Evolutionary conservation across 2,888 invertebrate genomes (phyloP), one percentile per base, ranked within the genome.

Genomic region (Smittia aterrima): DNA sequence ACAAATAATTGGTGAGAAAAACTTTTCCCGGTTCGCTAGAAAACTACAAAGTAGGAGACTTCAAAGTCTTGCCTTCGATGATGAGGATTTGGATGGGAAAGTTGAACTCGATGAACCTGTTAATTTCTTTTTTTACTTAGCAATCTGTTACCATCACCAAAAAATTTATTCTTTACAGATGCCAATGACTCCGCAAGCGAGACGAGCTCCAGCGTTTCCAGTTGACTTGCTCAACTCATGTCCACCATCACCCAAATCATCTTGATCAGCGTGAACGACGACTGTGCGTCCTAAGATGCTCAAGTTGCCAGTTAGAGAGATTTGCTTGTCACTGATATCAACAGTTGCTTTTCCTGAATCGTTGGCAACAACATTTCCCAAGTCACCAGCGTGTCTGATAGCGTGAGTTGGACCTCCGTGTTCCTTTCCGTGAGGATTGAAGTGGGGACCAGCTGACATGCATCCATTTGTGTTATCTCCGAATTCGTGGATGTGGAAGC

Each of bases 401-500:
- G 79, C 79, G 75, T 92, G 88, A 24, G 82, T 83, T 0, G 96
- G 97, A 0, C 87, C 92, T 13, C 95, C 98, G 80, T 98, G 98
- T 0, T 91, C 91, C 78, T 87, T 87, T 77, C 88, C 88, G 66
- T 82, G 77, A 0, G 97, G 97, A 84, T 98, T 98, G 84, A 93
- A 98, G 84, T 98, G 98, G 0, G 93, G 85, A 0, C 97, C 98
- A 40, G 97, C 95, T 47, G 95, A 95, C n/a, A 91, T 93, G 83
- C 98, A 98, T 0, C 94, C 95, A 81, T 97, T 95, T 27, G 96
- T 95, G 80, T 93, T 94, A 84, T 97, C 97, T 0, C 98, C 98
- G 80, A 95, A 97, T 84, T 98, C 94, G 81, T 98, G 98, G 76
- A 98, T 89, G 81, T 98, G 98, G 85, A 98, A 96, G 22, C 84